A percentile compares a stretch with the other conserved stretches of the same genome.
These are phyloP conservation scores for Enteromius anoplus DNA, from an alignment of 2,797 vertebrate species.

Conservation along the genomic window DNA sequence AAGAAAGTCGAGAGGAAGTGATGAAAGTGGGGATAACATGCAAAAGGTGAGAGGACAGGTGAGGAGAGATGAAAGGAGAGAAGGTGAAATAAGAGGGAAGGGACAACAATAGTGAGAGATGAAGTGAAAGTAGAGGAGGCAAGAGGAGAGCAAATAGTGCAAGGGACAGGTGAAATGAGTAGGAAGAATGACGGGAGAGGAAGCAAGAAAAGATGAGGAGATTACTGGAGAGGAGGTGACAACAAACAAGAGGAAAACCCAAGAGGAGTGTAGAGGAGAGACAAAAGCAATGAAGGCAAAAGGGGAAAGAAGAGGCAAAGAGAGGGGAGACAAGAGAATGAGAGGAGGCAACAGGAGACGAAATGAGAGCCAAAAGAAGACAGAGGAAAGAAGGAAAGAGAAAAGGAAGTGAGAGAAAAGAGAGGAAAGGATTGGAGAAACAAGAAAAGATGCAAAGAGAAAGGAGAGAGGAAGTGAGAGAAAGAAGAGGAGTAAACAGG, in stretches of 20 bases:
- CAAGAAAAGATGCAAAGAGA: background rate
- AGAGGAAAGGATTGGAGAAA: conserved; percentile 46
- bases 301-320: background rate
- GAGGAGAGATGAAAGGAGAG: background rate
- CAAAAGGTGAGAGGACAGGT: background rate
- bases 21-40: background rate
- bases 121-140: background rate
- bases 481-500: background rate
- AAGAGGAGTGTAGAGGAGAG: background rate
- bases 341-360: conserved; percentile 49
- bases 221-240: background rate
- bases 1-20: background rate
- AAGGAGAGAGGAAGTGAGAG: background rate
- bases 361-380: background rate
- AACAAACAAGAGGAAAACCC: background rate
- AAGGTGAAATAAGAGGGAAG: background rate
- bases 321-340: background rate
- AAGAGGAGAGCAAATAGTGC: background rate
- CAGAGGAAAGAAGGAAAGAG: background rate
- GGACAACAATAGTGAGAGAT: no score
- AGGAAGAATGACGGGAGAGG: background rate
- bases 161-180: background rate
- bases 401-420: background rate
- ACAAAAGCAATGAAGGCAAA: background rate
- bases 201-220: background rate